These are phyloP conservation scores for Microctonus aethiopoides DNA, from an alignment of 2,888 invertebrate species.

Conservation along the genomic window DNA sequence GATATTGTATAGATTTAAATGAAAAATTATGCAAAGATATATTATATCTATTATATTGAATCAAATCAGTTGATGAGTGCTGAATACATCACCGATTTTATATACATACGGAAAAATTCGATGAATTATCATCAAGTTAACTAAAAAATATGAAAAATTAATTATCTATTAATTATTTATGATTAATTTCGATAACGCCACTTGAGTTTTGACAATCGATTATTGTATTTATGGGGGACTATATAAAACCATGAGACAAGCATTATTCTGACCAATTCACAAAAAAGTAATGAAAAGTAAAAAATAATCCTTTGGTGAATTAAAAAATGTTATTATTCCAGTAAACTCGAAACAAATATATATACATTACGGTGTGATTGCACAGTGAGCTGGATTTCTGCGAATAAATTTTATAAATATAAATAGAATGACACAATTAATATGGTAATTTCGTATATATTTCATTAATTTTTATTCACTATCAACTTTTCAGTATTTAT, in stretches of 20 bases:
- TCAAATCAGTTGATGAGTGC: background rate
- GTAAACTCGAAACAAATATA: background rate
- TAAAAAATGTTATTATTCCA: too few species aligned
- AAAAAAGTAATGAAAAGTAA: too few species aligned
- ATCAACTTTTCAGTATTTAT: conserved; percentile 1
- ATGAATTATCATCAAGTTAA: background rate
- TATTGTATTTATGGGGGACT: background rate
- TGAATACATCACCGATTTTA: background rate
- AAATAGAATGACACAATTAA: background rate
- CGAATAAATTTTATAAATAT: background rate
- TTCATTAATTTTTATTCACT: background rate
- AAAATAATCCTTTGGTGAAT: too few species aligned
- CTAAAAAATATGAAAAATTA: background rate
- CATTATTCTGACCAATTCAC: conserved; percentile 53
- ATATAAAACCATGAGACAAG: background rate
- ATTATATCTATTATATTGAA: background rate
- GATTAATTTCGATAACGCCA: background rate
- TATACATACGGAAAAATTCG: background rate
- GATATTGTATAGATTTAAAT: background rate
- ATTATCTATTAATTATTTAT: background rate
- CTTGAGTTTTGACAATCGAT: background rate
- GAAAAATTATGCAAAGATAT: background rate
- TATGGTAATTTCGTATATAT: background rate
- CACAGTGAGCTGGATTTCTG: background rate
- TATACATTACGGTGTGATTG: background rate